Percentiles rank a stretch among this genome's conserved stretches.
phyloP scores from a whole-genome alignment of 2,113 vertebrate species.

The Hippocampus comes region DNA sequence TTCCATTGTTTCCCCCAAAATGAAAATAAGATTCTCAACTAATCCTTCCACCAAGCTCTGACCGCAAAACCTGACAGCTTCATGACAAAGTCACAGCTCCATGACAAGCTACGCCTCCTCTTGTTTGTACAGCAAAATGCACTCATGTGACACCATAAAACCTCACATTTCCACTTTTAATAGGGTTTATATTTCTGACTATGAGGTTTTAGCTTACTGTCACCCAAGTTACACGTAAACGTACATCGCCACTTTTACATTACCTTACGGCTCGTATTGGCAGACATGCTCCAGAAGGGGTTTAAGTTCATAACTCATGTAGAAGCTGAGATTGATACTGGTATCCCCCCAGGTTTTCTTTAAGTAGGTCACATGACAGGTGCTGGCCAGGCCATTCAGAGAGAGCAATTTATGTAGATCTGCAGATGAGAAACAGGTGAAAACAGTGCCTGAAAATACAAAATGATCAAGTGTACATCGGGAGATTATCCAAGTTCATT shows the following conservation, averaged over 20 bases:
- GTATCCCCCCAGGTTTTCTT: conserved; percentile 40
- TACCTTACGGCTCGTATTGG: conserved; percentile 89
- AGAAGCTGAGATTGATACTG: conserved; percentile 44
- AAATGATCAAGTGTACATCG: background rate
- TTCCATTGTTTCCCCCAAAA: no score
- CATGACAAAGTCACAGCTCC: background rate
- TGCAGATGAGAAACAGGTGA: background rate
- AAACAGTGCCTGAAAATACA: background rate
- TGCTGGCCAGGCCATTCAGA: conserved; percentile 48
- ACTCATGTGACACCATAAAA: background rate
- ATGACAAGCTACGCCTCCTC: background rate
- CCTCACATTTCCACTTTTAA: background rate
- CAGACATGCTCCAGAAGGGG: conserved; percentile 98
- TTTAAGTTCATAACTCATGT: conserved; percentile 93
- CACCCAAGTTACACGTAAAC: no score
- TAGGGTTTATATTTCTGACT: no score
- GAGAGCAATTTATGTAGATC: conserved; percentile 7
- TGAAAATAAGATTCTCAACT: no score
- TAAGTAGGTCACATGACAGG: conserved; percentile 56
- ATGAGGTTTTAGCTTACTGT: no score
- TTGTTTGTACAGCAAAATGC: background rate
- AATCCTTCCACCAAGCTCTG: background rate
- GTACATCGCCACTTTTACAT: background rate
- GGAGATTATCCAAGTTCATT: background rate
- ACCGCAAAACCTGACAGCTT: background rate